These are phyloP conservation scores for Synaphobranchus kaupii DNA, from an alignment of 2,797 vertebrate genomes.

Conservation along the genomic window DNA sequence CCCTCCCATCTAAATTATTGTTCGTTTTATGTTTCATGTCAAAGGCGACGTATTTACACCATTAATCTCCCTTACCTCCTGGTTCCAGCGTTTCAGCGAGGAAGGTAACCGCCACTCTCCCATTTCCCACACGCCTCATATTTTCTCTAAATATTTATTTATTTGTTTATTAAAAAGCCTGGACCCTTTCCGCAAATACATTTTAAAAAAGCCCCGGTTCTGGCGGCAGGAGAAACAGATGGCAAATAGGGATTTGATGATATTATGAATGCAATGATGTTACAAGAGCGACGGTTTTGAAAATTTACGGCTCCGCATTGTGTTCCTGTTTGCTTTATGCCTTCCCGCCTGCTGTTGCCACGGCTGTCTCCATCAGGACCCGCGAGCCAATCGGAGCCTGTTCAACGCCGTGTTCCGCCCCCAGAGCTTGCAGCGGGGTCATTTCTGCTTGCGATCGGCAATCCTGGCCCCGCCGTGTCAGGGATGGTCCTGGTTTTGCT, in stretches of 20 bases:
- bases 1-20: background rate
- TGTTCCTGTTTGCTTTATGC: conserved; percentile 3
- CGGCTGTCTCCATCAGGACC: background rate
- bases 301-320: background rate
- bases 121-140: background rate
- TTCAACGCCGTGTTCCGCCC: background rate
- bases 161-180: background rate
- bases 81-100: background rate
- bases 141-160: background rate
- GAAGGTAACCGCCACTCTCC: background rate
- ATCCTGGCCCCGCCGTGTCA: too few species aligned
- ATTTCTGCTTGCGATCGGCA: background rate
- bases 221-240: background rate
- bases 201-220: background rate
- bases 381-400: background rate
- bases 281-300: background rate
- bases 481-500: too few species aligned
- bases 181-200: background rate
- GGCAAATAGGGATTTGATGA: conserved; percentile 18
- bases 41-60: background rate
- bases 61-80: background rate
- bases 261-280: background rate
- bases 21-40: background rate
- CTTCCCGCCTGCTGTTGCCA: background rate
- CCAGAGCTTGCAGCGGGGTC: background rate